phyloP scores from a whole-genome alignment of 1,140 invertebrate genomes.

The Aphelenchoides fujianensis region DNA sequence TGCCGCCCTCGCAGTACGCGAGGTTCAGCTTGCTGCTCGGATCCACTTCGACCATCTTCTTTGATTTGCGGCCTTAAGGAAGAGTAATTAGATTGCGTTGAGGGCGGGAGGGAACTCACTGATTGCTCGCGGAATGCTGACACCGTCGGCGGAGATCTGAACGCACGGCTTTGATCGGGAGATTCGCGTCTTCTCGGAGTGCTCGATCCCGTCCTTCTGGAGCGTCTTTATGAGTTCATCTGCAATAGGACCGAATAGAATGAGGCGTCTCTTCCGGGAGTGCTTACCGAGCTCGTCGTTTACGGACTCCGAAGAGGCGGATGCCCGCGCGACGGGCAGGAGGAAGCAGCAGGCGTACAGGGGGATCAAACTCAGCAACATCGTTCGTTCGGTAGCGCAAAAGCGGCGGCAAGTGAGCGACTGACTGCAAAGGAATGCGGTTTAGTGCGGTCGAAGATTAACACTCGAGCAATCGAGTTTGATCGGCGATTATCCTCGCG shows the following conservation, averaged over 20 bases:
- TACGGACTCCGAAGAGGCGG: neutral
- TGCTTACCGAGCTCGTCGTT: neutral
- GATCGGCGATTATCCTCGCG: neutral
- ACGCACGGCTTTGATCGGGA: constrained; percentile 3
- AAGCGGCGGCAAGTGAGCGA: too few relatives aligned
- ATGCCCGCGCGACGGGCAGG: neutral
- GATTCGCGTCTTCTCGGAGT: constrained; percentile 2
- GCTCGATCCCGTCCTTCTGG: neutral
- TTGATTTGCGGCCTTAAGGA: constrained; percentile 1
- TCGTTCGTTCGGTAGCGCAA: too few relatives aligned
- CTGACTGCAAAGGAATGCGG: too few relatives aligned
- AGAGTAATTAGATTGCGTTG: neutral
- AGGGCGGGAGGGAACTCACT: neutral
- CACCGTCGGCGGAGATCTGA: neutral
- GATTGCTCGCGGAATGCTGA: neutral
- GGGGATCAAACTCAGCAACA: neutral
- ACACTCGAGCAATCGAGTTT: neutral
- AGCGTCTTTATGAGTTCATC: constrained; percentile 8
- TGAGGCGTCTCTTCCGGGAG: too few relatives aligned
- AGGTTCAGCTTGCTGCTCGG: neutral
- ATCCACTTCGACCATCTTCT: constrained; percentile 9
- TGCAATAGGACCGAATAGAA: neutral
- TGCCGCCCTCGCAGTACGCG: neutral
- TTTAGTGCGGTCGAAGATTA: too few relatives aligned
- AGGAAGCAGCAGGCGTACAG: neutral